Conservation (phyloP, 2,888 invertebrate genomes). For the Eupithecia exiguata region DNA sequence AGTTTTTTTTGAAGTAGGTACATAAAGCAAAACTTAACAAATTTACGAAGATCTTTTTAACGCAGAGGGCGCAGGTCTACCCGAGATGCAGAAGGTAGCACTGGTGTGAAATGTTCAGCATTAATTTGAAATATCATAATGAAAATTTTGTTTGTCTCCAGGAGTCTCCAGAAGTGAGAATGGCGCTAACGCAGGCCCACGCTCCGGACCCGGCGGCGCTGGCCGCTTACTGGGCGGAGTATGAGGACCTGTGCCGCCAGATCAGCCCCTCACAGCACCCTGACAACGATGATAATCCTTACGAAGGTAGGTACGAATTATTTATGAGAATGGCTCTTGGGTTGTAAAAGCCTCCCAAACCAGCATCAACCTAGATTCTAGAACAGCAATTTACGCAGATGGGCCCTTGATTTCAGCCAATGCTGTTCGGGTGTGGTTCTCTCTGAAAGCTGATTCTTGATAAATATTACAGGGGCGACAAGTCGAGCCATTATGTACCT, state of each 20-base stretch:
- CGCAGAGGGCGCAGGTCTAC: not conserved
- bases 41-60: not conserved
- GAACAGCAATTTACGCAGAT: not conserved
- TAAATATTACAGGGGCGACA: not conserved
- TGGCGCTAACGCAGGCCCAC: slow-evolving; percentile 67
- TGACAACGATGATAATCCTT: slow-evolving; percentile 83
- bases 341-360: slow-evolving; percentile 1
- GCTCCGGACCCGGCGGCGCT: slow-evolving; percentile 81
- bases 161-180: slow-evolving; percentile 78
- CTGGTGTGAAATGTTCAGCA: not conserved
- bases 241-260: slow-evolving; percentile 85
- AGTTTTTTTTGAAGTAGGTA: not conserved
- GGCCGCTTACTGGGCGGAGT: slow-evolving; percentile 87
- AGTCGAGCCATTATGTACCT: too few relatives aligned
- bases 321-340: slow-evolving; percentile 8
- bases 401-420: not conserved
- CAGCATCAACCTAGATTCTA: not conserved
- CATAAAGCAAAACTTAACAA: not conserved
- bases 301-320: slow-evolving; percentile 82
- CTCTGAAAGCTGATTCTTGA: not conserved
- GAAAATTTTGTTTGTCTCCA: slow-evolving; percentile 38
- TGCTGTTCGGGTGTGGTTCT: too few relatives aligned
- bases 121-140: not conserved
- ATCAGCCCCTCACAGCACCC: slow-evolving; percentile 81
- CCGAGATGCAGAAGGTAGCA: not conserved